These are phyloP conservation scores for Synergus gifuensis DNA, from an alignment of 2,888 invertebrate genomes.

Conservation along the genomic window DNA sequence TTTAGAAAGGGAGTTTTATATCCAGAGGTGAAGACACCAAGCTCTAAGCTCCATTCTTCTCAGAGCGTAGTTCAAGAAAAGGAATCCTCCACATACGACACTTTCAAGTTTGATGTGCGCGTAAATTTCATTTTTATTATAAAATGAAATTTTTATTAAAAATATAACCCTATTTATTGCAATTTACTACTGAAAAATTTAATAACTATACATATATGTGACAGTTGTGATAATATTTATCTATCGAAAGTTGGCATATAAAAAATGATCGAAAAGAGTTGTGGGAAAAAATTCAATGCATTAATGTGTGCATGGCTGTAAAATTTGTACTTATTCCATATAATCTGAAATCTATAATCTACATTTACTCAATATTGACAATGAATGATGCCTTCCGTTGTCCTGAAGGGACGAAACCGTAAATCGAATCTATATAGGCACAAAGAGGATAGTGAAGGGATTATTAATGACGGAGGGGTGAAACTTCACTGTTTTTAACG, in stretches of 20 bases:
- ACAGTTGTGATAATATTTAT: neutral
- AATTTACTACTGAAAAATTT: neutral
- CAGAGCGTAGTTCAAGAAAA: slow-evolving; percentile 20
- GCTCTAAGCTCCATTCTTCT: slow-evolving; percentile 24
- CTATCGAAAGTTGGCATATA: neutral
- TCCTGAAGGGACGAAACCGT: neutral
- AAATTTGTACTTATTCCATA: neutral
- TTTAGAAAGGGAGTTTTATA: slow-evolving; percentile 24
- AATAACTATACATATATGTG: neutral
- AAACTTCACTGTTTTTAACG: neutral
- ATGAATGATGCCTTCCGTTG: neutral
- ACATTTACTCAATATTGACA: neutral
- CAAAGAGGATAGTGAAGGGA: neutral
- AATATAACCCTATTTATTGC: neutral
- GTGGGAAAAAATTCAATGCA: neutral
- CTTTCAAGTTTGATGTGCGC: neutral
- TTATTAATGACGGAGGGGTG: slow-evolving; percentile 4
- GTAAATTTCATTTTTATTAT: neutral
- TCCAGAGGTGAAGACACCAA: slow-evolving; percentile 4
- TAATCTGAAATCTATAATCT: neutral
- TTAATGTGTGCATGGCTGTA: neutral
- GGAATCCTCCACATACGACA: neutral
- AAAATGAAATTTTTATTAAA: neutral
- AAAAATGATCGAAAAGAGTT: neutral
- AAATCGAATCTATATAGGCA: neutral